phyloP scores from a whole-genome alignment of 37 sponge, comb jelly and placozoan species.

The Mnemiopsis leidyi region DNA sequence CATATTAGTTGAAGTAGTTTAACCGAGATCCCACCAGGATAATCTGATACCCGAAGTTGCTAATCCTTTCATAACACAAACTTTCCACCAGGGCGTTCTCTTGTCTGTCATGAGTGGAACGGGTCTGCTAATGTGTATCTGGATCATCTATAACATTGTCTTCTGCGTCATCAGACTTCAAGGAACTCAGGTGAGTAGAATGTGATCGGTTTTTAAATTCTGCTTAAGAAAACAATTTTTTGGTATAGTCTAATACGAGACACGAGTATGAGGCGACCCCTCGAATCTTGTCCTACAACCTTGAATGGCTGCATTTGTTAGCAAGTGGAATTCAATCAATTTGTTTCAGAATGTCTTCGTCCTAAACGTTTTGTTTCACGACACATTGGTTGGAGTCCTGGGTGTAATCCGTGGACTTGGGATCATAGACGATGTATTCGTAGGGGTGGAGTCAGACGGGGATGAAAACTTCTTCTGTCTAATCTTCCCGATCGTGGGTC shows the following conservation, averaged over 20 bases:
- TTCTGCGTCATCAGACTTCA: neutral
- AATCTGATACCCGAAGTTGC: no score
- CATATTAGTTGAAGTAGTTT: no score
- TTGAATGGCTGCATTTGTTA: neutral
- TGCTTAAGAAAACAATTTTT: no score
- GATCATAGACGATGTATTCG: neutral
- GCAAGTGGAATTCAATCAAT: no score
- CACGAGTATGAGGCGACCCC: no score
- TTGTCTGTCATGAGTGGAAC: neutral
- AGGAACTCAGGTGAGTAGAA: neutral
- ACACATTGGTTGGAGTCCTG: neutral
- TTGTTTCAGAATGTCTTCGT: neutral
- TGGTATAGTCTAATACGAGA: no score
- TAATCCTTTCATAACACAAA: neutral
- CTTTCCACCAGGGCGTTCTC: neutral
- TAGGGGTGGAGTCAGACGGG: neutral
- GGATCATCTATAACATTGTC: constrained; percentile 29
- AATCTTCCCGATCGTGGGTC: neutral
- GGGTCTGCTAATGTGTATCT: neutral
- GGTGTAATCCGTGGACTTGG: neutral
- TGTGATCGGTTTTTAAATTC: no score
- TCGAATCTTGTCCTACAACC: no score
- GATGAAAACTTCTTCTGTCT: neutral
- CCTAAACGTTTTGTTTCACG: neutral
- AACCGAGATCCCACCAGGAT: no score